Evolutionary conservation across 1,140 invertebrate genomes (phyloP).

Genomic region (Vanessa tameamea): DNA sequence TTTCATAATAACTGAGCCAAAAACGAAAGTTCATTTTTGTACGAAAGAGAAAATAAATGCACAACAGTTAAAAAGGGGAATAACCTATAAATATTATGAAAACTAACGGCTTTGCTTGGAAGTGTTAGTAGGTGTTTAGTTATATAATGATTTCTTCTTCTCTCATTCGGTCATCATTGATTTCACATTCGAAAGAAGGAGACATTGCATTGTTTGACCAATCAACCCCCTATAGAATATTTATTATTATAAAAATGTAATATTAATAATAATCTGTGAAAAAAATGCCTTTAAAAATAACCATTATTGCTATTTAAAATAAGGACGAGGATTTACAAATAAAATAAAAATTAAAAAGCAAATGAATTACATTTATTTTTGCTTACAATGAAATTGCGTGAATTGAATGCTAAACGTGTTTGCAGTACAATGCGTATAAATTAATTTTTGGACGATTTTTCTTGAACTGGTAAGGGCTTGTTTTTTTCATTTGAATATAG

Average conservation of each 20-base stretch:
- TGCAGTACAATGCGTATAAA: conserved; percentile 58
- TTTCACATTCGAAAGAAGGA: no score
- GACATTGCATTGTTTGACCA: no score
- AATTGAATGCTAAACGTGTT: conserved; percentile 56
- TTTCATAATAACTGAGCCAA: conserved; percentile 55
- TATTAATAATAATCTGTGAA: no score
- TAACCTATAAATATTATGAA: conserved; percentile 62
- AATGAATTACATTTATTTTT: conserved; percentile 51
- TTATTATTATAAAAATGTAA: no score
- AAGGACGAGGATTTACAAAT: conserved; percentile 1
- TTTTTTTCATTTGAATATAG: conserved; percentile 31
- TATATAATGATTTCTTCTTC: no score
- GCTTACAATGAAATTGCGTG: conserved; percentile 55
- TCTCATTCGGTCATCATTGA: no score
- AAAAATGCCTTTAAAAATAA: no score
- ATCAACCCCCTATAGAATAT: no score
- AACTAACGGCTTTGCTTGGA: conserved; percentile 36
- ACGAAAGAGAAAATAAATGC: conserved; percentile 40
- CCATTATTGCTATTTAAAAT: background rate
- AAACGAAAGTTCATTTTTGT: conserved; percentile 40
- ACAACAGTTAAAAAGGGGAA: conserved; percentile 48
- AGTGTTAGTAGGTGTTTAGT: no score
- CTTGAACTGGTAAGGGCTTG: conserved; percentile 71
- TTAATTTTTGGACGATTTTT: conserved; percentile 69
- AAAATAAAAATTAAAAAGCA: conserved; percentile 42